phyloP scores from a whole-genome alignment of 1,140 invertebrate genomes.

The Aphelinus certus region DNA sequence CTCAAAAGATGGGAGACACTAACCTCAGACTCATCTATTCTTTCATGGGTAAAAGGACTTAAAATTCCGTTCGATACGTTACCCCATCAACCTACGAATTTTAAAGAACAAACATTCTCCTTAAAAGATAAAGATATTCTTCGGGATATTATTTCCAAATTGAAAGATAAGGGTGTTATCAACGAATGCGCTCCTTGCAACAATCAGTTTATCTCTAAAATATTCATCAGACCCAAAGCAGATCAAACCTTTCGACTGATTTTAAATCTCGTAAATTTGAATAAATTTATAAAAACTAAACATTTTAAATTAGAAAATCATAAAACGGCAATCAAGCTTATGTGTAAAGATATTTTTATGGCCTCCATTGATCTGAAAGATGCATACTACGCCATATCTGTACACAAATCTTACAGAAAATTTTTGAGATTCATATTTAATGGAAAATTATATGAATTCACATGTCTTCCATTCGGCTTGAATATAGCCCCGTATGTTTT shows the following conservation, averaged over 20 bases:
- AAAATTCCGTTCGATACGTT: constrained; percentile 14
- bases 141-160: neutral
- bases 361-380: constrained; percentile 40
- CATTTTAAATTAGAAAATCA: constrained; percentile 54
- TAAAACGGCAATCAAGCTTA: constrained; percentile 42
- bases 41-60: constrained; percentile 35
- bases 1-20: constrained; percentile 10
- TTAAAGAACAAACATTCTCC: neutral
- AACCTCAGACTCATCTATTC: constrained; percentile 29
- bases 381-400: constrained; percentile 37
- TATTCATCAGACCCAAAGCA: constrained; percentile 47
- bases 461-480: constrained; percentile 44
- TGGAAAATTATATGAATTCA: constrained; percentile 42
- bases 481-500: constrained; percentile 42
- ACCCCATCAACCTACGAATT: neutral
- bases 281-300: constrained; percentile 43
- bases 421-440: constrained; percentile 44
- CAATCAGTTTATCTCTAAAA: constrained; percentile 49
- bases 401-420: constrained; percentile 7
- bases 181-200: constrained; percentile 1
- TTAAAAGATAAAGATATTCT: neutral
- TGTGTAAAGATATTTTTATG: constrained; percentile 41
- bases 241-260: constrained; percentile 25
- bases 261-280: constrained; percentile 32
- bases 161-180: constrained; percentile 14